These are phyloP conservation scores for Erythrolamprus reginae DNA, from an alignment of 2,113 vertebrate genomes.

Conservation along the genomic window DNA sequence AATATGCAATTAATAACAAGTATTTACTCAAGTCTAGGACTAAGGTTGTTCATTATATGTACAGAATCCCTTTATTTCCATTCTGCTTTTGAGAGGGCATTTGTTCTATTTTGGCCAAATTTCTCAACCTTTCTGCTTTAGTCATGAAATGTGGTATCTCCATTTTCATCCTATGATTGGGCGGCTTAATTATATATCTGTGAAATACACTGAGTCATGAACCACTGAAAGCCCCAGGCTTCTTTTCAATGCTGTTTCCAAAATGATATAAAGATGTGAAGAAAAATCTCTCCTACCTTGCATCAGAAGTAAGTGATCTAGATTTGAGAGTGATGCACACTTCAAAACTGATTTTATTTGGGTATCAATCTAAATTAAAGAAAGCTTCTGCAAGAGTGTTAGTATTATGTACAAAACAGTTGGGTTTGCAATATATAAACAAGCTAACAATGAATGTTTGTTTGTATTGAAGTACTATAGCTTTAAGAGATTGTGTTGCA, in stretches of 20 bases:
- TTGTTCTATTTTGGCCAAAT: background rate
- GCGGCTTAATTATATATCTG: constrained; percentile 8
- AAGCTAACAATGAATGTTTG: too few species aligned
- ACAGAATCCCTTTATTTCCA: background rate
- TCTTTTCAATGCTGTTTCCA: background rate
- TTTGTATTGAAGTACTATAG: too few species aligned
- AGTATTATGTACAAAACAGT: too few species aligned
- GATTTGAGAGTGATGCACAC: background rate
- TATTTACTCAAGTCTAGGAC: constrained; percentile 21
- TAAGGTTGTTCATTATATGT: constrained; percentile 11
- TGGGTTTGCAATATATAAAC: too few species aligned
- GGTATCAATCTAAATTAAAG: background rate
- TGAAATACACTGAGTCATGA: background rate
- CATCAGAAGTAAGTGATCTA: background rate
- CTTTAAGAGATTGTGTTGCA: too few species aligned
- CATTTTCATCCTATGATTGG: background rate
- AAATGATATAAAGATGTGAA: constrained; percentile 27
- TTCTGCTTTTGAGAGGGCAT: background rate
- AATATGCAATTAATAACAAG: constrained; percentile 12
- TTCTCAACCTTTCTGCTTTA: background rate
- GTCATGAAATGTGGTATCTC: background rate
- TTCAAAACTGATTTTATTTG: background rate
- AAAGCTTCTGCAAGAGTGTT: background rate
- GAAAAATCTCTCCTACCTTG: background rate
- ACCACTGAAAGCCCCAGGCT: background rate